A percentile compares a stretch with the other conserved stretches of the same genome.
Evolutionary conservation across 1,140 invertebrate genomes (phyloP).

Genomic region (Tetramorium parvispinum): DNA sequence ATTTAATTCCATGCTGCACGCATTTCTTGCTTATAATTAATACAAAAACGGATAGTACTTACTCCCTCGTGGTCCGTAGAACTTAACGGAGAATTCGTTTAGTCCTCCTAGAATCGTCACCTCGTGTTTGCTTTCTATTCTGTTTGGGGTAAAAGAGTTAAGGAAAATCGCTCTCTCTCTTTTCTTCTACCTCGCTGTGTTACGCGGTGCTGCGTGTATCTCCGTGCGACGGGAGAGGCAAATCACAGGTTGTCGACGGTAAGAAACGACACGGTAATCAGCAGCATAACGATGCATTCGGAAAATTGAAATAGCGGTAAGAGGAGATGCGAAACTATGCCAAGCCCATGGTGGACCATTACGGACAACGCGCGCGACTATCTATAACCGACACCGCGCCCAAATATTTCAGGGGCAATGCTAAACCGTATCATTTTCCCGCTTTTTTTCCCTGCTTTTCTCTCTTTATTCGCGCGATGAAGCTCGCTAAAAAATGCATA

Average conservation of each 20-base stretch:
- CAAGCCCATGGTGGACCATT: constrained; percentile 31
- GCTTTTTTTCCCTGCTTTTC: background rate
- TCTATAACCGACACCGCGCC: constrained; percentile 36
- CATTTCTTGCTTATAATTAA: background rate
- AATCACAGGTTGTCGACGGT: constrained; percentile 51
- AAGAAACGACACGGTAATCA: constrained; percentile 64
- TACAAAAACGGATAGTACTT: constrained; percentile 85
- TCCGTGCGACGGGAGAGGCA: background rate
- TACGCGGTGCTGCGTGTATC: background rate
- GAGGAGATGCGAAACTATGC: constrained; percentile 57
- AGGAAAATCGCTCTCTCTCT: constrained; percentile 72
- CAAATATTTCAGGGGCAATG: constrained; percentile 35
- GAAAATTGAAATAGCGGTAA: constrained; percentile 58
- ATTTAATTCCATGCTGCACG: background rate
- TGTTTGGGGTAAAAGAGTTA: constrained; percentile 82
- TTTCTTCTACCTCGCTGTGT: background rate
- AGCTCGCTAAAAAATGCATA: background rate
- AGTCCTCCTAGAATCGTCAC: constrained; percentile 98
- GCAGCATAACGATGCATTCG: constrained; percentile 53
- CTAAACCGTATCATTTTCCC: constrained; percentile 8
- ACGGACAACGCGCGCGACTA: constrained; percentile 8
- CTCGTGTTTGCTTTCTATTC: constrained; percentile 99
- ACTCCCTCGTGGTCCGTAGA: constrained; percentile 98
- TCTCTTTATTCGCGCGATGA: background rate
- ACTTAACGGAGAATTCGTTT: constrained; percentile 99